Base-by-base conservation (phyloP, 2,113 vertebrate genomes). In the Gambusia affinis region DNA sequence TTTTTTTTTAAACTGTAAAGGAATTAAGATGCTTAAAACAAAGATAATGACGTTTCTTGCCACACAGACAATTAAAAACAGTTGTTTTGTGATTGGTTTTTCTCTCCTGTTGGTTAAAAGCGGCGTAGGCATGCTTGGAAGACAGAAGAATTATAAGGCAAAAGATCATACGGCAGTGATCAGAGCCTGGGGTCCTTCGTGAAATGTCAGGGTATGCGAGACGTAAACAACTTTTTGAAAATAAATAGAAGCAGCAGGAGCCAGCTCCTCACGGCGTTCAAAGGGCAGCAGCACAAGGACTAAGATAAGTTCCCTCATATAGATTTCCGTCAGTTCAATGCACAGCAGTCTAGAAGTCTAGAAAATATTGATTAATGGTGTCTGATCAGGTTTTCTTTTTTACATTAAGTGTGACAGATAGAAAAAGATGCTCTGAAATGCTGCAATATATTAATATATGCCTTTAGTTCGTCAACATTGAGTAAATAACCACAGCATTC, bases 171-270 rank as follows among this genome's bases (percentile, higher is more conserved):
- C n/a, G 42, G 64, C 14, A 12, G n/a, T 67, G 12, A 28, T 17
- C 24, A 28, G 15, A 7, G 6, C 7, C n/a, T 5, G n/a, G n/a
- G 68, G 47, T 28, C 44, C 39, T 54, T 7, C 64, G 31, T 10
- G 35, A 61, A 77, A 67, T 47, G 65, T 72, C 17, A 66, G 64
- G 42, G 11, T 64, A 47, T 62, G 37, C 31, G 73, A 62, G 63
- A 79, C 79, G 28, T 31, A 68, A 72, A 72, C 8, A 66, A 42
- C 28, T 72, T 22, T 37, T 30, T 8, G 62, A 84, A 78, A 72
- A 33, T 57, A 70, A 75, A 65, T 1, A 75, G 8, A 67, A 64
- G 61, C 31, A 73, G 35, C 33, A 44, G 73, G 76, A 61, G 15
- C 12, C 47, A 31, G 64, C 64, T 70, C 54, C 66, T 69, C 66